Base-by-base conservation (phyloP, 2,113 vertebrate species). In the Tragulus kanchil region DNA sequence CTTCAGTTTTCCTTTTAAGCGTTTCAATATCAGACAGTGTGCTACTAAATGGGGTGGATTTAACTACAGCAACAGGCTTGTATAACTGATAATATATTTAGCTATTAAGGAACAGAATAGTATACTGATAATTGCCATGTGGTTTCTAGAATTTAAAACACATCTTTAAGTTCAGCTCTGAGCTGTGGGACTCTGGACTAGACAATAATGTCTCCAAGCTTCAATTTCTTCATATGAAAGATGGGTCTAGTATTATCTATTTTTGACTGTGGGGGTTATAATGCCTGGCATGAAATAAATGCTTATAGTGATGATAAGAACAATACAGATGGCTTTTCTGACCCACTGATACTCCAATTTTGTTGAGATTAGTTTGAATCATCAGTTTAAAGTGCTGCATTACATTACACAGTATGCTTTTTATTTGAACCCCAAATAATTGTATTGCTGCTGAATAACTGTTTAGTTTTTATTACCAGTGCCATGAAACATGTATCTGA, bases 131-230 rank as follows among this genome's bases (percentile, higher is more conserved):
- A 93, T 73, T 52, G 79, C 54, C 21, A 73, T 19, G 15, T 9
- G 31, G 31, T 86, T 93, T 91, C 62, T 65, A 85, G 26, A 94
- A 90, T 13, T 83, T 85, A 95, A 69, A 64, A 28, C 4, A 28
- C 45, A 15, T 50, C 25, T 91, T 89, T 62, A 77, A 92, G 50
- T 73, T 36, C 62, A 83, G 31, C 56, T 79, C 59, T 93, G n/a
- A 91, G 11, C 65, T 1, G 2, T 75, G 14, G n/a, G 11, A 59
- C 8, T 42, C 13, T 42, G 23, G 58, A 82, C 15, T 90, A 93
- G 75, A 65, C 59, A 79, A 73, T 65, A 45, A 36, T 54, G 6
- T 90, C n/a, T 86, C 15, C 45, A 88, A 77, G 23, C 8, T 85
- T 93, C 23, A 93, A 45, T 50, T 85, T 81, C 67, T 90, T 92